These are phyloP conservation scores for Remorina albescens DNA, from an alignment of 2,797 vertebrate genomes.

Conservation along the genomic window DNA sequence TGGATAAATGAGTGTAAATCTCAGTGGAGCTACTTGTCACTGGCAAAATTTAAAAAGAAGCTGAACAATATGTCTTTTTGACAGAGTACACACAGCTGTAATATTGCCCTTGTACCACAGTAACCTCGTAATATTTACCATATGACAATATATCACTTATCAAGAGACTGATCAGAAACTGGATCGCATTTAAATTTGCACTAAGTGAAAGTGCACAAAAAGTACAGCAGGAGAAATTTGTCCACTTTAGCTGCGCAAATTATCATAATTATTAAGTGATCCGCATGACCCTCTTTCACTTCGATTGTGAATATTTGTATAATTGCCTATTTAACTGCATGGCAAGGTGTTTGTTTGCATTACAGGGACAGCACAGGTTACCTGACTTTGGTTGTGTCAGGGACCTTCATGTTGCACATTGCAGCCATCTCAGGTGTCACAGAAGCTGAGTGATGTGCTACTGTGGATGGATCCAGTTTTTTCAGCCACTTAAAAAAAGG, in stretches of 20 bases:
- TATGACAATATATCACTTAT: background rate
- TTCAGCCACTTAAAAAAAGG: too few relatives aligned
- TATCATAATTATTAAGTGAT: conserved; percentile 22
- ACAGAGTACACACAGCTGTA: background rate
- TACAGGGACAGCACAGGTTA: too few relatives aligned
- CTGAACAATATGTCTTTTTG: conserved; percentile 13
- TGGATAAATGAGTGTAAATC: conserved; percentile 32
- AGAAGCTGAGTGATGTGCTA: too few relatives aligned
- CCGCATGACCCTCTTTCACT: conserved; percentile 43
- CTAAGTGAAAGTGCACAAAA: conserved; percentile 16
- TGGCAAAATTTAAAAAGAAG: conserved; percentile 19
- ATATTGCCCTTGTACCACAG: background rate
- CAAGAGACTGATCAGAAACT: conserved; percentile 14
- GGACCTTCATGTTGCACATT: too few relatives aligned
- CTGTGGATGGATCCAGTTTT: too few relatives aligned
- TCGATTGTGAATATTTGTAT: conserved; percentile 51
- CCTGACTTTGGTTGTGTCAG: too few relatives aligned
- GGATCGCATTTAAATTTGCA: conserved; percentile 2
- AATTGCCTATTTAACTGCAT: conserved; percentile 27
- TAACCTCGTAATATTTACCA: background rate
- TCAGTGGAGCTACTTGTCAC: conserved; percentile 20
- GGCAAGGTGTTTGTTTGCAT: background rate
- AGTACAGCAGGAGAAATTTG: conserved; percentile 7
- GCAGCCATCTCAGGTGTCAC: too few relatives aligned
- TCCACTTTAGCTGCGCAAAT: conserved; percentile 35